These are phyloP conservation scores for Poecilobothrus nobilitatus DNA, from an alignment of 2,888 invertebrate species.

Conservation along the genomic window DNA sequence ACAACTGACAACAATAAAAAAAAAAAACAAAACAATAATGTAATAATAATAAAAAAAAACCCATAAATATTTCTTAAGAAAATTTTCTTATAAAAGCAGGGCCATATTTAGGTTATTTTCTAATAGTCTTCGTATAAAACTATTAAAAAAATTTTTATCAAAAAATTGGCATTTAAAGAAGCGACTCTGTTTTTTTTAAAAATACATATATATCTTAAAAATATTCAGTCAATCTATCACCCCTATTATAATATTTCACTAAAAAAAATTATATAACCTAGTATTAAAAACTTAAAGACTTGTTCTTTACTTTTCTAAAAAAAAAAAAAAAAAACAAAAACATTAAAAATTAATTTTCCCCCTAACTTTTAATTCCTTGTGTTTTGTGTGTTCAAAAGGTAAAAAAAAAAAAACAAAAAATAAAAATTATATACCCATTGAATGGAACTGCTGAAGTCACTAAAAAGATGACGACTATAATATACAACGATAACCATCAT, in stretches of 20 bases:
- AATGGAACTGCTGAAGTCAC: background rate
- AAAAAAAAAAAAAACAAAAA: too few species aligned
- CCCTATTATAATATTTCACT: background rate
- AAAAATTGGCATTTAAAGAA: background rate
- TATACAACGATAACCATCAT: background rate
- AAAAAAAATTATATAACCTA: background rate
- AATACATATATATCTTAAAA: background rate
- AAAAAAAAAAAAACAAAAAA: background rate
- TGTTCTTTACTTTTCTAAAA: background rate
- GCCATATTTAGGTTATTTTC: background rate
- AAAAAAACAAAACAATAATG: too few species aligned
- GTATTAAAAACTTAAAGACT: background rate
- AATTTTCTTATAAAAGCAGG: background rate
- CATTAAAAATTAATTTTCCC: background rate
- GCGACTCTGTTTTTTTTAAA: background rate
- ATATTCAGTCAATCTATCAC: background rate
- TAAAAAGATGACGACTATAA: background rate
- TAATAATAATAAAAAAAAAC: background rate
- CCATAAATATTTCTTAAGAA: background rate
- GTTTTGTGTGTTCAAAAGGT: background rate
- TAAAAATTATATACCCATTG: background rate
- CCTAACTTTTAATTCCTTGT: background rate
- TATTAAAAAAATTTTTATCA: too few species aligned
- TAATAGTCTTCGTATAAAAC: background rate
- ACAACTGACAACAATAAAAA: too few species aligned